Evolutionary conservation across 2,888 invertebrate species (phyloP).

Genomic region (Sesia bembeciformis): DNA sequence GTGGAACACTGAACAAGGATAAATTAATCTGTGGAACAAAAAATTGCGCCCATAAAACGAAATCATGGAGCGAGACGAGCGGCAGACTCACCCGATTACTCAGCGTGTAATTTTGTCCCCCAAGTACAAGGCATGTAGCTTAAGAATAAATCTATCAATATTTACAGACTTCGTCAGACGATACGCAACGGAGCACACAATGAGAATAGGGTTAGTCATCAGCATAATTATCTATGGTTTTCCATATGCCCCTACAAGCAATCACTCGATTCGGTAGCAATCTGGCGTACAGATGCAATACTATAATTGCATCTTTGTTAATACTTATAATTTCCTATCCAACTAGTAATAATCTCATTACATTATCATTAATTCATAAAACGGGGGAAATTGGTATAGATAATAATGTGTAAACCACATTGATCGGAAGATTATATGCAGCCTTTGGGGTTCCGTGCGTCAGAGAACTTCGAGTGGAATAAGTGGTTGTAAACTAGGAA

Average conservation of each 20-base stretch:
- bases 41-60: slow-evolving; percentile 46
- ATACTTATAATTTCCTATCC: too few relatives aligned
- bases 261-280: too few relatives aligned
- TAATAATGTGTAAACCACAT: too few relatives aligned
- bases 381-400: too few relatives aligned
- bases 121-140: neutral
- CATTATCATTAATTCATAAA: too few relatives aligned
- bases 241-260: neutral
- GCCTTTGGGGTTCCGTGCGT: too few relatives aligned
- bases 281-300: too few relatives aligned
- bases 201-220: slow-evolving; percentile 39
- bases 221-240: slow-evolving; percentile 13
- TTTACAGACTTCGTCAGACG: slow-evolving; percentile 56
- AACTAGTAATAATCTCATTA: too few relatives aligned
- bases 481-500: too few relatives aligned
- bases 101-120: slow-evolving; percentile 54
- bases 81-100: slow-evolving; percentile 51
- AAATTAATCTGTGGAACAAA: slow-evolving; percentile 36
- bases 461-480: too few relatives aligned
- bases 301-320: too few relatives aligned
- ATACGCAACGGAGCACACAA: slow-evolving; percentile 55
- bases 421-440: too few relatives aligned
- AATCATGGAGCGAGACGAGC: slow-evolving; percentile 49
- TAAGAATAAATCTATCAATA: slow-evolving; percentile 58
- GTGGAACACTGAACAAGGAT: slow-evolving; percentile 4